Percentiles rank a stretch among this genome's conserved stretches.
phyloP scores from a whole-genome alignment of 2,113 vertebrate species.

The Bujurquina vittata region DNA sequence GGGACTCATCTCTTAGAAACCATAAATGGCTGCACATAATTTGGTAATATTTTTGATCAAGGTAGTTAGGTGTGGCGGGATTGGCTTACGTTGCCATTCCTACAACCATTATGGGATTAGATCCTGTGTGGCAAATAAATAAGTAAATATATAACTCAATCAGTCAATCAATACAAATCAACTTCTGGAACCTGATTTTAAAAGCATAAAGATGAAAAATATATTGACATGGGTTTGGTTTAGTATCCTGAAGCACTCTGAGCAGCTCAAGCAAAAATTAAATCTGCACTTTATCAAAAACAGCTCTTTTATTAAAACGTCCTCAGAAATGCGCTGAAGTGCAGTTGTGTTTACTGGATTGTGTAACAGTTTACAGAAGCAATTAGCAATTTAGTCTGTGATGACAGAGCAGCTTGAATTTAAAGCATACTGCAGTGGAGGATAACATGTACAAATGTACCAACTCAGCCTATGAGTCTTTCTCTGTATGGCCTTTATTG shows the following conservation, averaged over 20 bases:
- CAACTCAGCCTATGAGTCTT: neutral
- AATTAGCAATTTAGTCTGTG: slow-evolving; percentile 30
- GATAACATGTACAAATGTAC: slow-evolving; percentile 15
- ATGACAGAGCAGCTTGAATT: slow-evolving; percentile 22
- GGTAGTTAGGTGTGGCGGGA: neutral
- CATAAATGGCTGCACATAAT: neutral
- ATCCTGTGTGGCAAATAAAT: neutral
- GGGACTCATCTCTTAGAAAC: neutral
- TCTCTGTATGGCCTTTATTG: slow-evolving; percentile 16
- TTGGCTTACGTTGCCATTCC: neutral
- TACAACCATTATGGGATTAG: neutral
- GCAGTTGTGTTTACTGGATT: slow-evolving; percentile 31
- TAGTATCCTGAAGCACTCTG: neutral
- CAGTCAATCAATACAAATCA: neutral
- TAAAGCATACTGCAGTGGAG: slow-evolving; percentile 9
- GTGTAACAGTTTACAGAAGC: slow-evolving; percentile 33
- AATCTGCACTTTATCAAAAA: slow-evolving; percentile 14
- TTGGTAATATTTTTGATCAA: neutral
- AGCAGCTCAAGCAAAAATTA: slow-evolving; percentile 5
- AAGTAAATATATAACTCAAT: neutral
- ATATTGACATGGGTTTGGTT: neutral
- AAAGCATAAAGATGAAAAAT: neutral
- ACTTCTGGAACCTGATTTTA: neutral
- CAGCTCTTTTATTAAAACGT: neutral
- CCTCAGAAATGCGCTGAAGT: neutral